Conservation (phyloP, 2,113 vertebrate species). For the Periophthalmodon schlosseri region DNA sequence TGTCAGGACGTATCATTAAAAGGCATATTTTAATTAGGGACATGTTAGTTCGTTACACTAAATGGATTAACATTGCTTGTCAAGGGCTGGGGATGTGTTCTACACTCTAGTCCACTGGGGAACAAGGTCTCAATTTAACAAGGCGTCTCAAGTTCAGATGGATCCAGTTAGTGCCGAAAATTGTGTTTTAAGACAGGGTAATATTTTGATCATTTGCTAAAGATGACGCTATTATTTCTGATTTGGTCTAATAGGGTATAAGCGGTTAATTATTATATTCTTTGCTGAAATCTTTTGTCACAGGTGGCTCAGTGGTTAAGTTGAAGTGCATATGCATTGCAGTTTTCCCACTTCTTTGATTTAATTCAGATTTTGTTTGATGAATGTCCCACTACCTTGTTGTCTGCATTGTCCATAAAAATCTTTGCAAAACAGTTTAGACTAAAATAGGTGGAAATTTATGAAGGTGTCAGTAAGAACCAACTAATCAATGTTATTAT, state of each 20-base stretch:
- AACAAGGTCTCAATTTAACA: constrained; percentile 76
- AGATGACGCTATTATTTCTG: constrained; percentile 32
- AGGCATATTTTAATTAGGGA: constrained; percentile 83
- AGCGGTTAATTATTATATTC: constrained; percentile 52
- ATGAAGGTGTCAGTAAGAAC: too few relatives aligned
- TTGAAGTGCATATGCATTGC: too few relatives aligned
- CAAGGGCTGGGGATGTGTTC: constrained; percentile 78
- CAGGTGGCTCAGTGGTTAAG: background rate
- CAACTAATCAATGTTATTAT: too few relatives aligned
- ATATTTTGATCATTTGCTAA: constrained; percentile 54
- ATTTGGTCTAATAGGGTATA: constrained; percentile 51
- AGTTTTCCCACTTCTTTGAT: too few relatives aligned
- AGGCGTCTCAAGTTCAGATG: constrained; percentile 69
- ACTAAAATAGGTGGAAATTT: too few relatives aligned
- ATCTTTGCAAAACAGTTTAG: background rate
- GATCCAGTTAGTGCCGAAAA: constrained; percentile 62
- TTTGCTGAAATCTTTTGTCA: constrained; percentile 14
- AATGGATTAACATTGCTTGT: constrained; percentile 83
- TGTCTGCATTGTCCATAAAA: background rate
- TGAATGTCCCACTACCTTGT: too few relatives aligned
- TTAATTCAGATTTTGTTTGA: too few relatives aligned
- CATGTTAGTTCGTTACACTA: constrained; percentile 81
- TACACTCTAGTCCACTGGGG: constrained; percentile 76
- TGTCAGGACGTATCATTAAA: constrained; percentile 84
- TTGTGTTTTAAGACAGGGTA: constrained; percentile 58